phyloP scores from a whole-genome alignment of 2,888 invertebrate genomes.

The Drosophila nr. perissopoda region DNA sequence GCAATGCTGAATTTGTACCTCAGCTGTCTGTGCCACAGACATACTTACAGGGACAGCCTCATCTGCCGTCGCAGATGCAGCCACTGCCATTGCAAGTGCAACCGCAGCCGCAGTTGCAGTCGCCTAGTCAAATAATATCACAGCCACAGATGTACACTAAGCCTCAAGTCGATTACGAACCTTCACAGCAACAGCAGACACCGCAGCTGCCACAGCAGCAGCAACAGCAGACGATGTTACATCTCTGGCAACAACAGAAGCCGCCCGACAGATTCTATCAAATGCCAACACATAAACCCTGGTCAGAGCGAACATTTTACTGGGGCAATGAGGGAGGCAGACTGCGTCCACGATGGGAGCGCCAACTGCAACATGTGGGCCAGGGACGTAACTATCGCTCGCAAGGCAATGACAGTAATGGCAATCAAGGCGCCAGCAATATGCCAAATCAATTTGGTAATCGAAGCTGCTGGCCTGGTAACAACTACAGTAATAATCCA shows the following conservation, averaged over 20 bases:
- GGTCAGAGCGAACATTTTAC: slow-evolving; percentile 14
- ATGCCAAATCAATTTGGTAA: slow-evolving; percentile 20
- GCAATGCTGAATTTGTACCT: slow-evolving; percentile 1
- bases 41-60: slow-evolving; percentile 14
- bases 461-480: slow-evolving; percentile 32
- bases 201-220: slow-evolving; percentile 71
- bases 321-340: slow-evolving; percentile 17
- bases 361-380: slow-evolving; percentile 8
- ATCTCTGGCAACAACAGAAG: slow-evolving; percentile 40
- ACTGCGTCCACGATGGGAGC: slow-evolving; percentile 40
- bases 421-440: slow-evolving; percentile 11
- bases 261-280: slow-evolving; percentile 32
- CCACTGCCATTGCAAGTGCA: slow-evolving; percentile 28
- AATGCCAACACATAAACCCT: slow-evolving; percentile 23
- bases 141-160: slow-evolving; percentile 81
- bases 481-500: slow-evolving; percentile 29
- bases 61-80: background rate
- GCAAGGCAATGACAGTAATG: slow-evolving; percentile 20
- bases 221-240: slow-evolving; percentile 16
- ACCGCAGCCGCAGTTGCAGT: slow-evolving; percentile 11
- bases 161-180: slow-evolving; percentile 43
- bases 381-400: slow-evolving; percentile 18
- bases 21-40: slow-evolving; percentile 11
- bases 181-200: slow-evolving; percentile 55
- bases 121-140: slow-evolving; percentile 70